Evolutionary conservation across 1,140 invertebrate genomes (phyloP), one percentile per base, ranked within the genome.

Genomic region (Muscidifurax raptorellus): DNA sequence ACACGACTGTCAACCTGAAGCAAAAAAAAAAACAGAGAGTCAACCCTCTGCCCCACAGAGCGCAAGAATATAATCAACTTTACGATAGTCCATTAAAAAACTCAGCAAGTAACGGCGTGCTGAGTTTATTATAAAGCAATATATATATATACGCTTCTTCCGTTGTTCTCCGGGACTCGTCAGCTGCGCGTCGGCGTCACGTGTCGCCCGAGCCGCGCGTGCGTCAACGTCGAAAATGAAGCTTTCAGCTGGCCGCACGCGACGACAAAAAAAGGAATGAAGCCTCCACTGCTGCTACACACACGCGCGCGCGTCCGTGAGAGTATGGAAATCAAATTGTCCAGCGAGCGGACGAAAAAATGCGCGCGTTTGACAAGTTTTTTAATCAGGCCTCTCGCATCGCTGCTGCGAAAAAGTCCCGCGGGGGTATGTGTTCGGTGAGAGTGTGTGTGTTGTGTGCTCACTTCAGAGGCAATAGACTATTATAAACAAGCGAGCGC

Each of bases 371-470:
- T 52, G 75, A 67, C 40, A 83, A 78, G 40, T 77, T 78, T 83
- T 83, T 83, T 78, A 83, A 83, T 83, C 40, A 83, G 10, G 32
- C 9, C 36, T 40, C 7, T 40, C 36, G 36, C n/a, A n/a, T 9
- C 10, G 36, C 9, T 40, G 9, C 36, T 1, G 36, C 36, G 10
- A 40, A 40, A 40, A 40, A 40, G 44, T 47, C 44, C 44, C 44
- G 2, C 44, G 44, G 13, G 44, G 44, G 2, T 47, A 18, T 18
- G 12, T 10, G 7, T 40, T 40, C 7, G 36, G 36, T 10, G 36
- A 6, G 36, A 40, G 36, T 40, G 36, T 40, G n/a, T n/a, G n/a
- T 40, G 36, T n/a, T 40, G 36, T 40, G 36, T 40, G 36, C 36
- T 40, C 7, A 40, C 36, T 40, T 6, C 36, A 9, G 9, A 40